phyloP scores from a whole-genome alignment of 2,797 vertebrate species.

The Muscicapa comitata region DNA sequence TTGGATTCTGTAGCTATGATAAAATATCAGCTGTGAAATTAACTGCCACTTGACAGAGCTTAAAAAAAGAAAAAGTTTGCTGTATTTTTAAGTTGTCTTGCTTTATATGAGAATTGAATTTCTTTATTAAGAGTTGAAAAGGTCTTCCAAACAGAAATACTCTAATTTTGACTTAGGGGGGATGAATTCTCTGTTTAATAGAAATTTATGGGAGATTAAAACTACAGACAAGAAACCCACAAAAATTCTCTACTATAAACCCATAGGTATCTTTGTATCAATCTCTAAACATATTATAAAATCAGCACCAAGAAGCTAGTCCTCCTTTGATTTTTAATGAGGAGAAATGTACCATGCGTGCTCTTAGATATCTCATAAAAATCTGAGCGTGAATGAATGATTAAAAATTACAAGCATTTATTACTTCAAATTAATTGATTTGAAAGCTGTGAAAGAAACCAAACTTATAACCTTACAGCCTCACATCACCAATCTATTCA shows the following conservation, averaged over 20 bases:
- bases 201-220: neutral
- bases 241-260: neutral
- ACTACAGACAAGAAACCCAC: neutral
- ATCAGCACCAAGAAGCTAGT: neutral
- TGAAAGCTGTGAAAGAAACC: neutral
- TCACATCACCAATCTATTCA: neutral
- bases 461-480: neutral
- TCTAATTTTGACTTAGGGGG: neutral
- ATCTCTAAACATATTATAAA: neutral
- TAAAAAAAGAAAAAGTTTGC: neutral
- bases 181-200: neutral
- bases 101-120: neutral
- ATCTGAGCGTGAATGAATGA: neutral
- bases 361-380: neutral
- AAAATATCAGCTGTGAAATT: neutral
- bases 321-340: neutral
- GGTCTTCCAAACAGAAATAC: neutral
- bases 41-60: neutral
- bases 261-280: neutral
- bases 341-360: neutral
- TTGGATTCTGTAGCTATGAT: neutral
- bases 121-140: neutral
- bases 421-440: neutral
- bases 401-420: neutral
- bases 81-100: neutral